phyloP scores from a whole-genome alignment of 2,888 invertebrate species.

The Ischnus inquisitorius region DNA sequence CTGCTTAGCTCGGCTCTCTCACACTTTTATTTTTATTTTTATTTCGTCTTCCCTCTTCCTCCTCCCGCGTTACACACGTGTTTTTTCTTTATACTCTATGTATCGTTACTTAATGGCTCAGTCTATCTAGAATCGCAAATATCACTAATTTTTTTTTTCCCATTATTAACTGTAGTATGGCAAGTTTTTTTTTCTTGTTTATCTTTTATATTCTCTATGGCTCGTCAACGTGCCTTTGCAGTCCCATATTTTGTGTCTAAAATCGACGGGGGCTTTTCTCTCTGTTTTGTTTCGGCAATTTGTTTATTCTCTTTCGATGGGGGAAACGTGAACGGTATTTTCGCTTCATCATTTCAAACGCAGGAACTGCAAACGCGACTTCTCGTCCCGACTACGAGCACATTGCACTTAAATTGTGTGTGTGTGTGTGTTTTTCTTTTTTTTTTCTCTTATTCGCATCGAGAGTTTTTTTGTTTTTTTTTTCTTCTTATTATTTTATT shows the following conservation, averaged over 20 bases:
- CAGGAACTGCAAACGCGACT: slow-evolving; percentile 49
- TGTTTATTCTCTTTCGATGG: neutral
- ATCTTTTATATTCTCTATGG: slow-evolving; percentile 46
- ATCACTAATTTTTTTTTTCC: slow-evolving; percentile 70
- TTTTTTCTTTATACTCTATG: slow-evolving; percentile 64
- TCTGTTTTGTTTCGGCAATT: neutral
- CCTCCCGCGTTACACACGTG: slow-evolving; percentile 59
- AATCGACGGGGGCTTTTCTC: slow-evolving; percentile 12
- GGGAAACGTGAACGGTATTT: slow-evolving; percentile 1
- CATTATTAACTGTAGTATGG: slow-evolving; percentile 74
- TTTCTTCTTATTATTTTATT: slow-evolving; percentile 25
- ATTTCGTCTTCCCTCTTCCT: slow-evolving; percentile 42
- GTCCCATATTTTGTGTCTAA: slow-evolving; percentile 39
- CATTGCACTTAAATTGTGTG: slow-evolving; percentile 43
- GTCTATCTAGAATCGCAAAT: slow-evolving; percentile 75
- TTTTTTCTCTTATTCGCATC: slow-evolving; percentile 25
- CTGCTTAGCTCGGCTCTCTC: slow-evolving; percentile 10
- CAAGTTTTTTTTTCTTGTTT: slow-evolving; percentile 68
- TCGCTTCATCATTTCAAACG: neutral
- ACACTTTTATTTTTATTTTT: slow-evolving; percentile 29
- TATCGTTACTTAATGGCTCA: slow-evolving; percentile 74
- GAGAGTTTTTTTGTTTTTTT: slow-evolving; percentile 31
- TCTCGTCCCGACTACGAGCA: slow-evolving; percentile 37
- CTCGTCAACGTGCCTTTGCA: slow-evolving; percentile 59
- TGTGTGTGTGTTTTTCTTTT: slow-evolving; percentile 17